Base-by-base conservation (phyloP, 2,113 vertebrate species). In the Ceuthmochares aereus region DNA sequence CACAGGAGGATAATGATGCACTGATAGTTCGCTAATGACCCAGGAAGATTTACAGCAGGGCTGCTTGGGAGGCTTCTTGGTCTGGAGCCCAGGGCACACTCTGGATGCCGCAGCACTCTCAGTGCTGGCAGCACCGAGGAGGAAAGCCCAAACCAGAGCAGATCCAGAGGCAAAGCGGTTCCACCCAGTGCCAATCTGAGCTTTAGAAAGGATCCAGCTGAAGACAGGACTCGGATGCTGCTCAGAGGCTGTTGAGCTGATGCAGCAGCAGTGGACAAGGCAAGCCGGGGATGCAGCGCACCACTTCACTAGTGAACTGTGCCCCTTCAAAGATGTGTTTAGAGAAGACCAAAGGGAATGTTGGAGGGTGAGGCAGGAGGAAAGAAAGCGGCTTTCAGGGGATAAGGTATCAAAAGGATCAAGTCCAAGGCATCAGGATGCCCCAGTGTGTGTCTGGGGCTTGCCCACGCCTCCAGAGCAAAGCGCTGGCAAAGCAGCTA, bases 301-400 rank as follows among this genome's bases (percentile, higher is more conserved):
- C 36, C 42, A 52, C 0, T 0, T 22, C 51, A n/a, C 68, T 0
- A 1, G 17, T 21, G 56, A 91, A 49, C 30, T 14, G 40, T 0
- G 1, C 21, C 37, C 0, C 0, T 37, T 59, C 5, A 2, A 40
- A 73, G 45, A 12, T 4, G 15, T 22, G 14, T n/a, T 67, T 34
- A 63, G 56, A 49, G 12, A 72, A 40, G 22, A 74, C 16, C 42
- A 66, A 73, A 89, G 47, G 27, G 22, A 89, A 70, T 0, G 4
- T 15, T 56, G 55, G 6, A 49, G 76, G 45, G 45, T 2, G 4
- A 80, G 60, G 84, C 42, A 58, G 82, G n/a, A 69, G 84, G 51
- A 51, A 81, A 88, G 54, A 58, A 68, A 64, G 37, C 6, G 7
- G 64, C 55, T 25, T 26, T 20, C 32, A 45, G 17, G 25, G 55